Conservation (phyloP, 2,113 vertebrate genomes). For the Gallinago media region DNA sequence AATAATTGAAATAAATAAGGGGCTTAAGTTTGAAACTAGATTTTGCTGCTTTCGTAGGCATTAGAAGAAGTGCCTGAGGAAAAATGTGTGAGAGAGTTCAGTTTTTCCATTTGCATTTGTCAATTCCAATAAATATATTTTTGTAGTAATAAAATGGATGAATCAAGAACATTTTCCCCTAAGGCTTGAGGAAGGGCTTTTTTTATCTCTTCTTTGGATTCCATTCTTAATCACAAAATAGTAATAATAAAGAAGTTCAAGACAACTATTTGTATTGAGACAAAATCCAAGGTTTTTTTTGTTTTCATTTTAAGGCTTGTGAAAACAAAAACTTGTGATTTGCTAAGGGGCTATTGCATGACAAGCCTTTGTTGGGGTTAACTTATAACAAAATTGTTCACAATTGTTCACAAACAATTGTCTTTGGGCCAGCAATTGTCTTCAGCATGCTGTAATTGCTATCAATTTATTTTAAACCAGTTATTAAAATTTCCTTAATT, state of each 20-base stretch:
- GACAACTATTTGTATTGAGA: not conserved
- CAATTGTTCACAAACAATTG: not conserved
- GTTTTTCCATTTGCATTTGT: not conserved
- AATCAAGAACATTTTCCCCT: not conserved
- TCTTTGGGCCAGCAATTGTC: not conserved
- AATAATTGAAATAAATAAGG: conserved; percentile 21
- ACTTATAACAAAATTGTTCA: not conserved
- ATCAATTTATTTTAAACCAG: not conserved
- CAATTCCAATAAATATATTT: not conserved
- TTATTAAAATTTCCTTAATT: not conserved
- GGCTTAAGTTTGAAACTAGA: not conserved
- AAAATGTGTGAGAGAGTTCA: not conserved
- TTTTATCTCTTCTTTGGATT: not conserved
- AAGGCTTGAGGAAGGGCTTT: not conserved
- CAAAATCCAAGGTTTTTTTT: not conserved
- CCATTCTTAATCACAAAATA: not conserved
- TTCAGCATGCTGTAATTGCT: not conserved
- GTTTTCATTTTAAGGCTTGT: not conserved
- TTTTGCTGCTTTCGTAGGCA: not conserved
- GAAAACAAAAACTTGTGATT: not conserved
- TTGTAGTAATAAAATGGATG: not conserved
- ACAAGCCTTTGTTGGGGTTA: not conserved
- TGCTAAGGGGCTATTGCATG: not conserved
- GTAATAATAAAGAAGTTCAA: not conserved
- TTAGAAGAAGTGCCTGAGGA: not conserved